A percentile compares a stretch with the other conserved stretches of the same genome.
Conservation (phyloP, 2,113 vertebrate species). For the Prochilodus magdalenae region DNA sequence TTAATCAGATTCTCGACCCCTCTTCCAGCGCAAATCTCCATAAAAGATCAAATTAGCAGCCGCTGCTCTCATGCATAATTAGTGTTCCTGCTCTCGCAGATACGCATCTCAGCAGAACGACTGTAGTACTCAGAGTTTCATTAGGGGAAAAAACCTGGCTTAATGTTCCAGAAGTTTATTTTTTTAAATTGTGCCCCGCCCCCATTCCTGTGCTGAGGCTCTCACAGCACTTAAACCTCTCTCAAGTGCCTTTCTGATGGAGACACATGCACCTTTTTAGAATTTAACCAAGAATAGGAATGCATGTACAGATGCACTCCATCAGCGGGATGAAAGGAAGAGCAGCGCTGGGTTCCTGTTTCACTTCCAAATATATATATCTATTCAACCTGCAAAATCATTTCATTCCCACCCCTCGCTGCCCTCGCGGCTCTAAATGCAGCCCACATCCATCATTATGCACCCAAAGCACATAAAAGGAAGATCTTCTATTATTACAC, state of each 20-base stretch:
- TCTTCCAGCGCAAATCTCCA: slow-evolving; percentile 1
- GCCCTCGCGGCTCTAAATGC: background rate
- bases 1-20: slow-evolving; percentile 1
- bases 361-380: background rate
- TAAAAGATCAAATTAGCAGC: slow-evolving; percentile 11
- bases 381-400: background rate
- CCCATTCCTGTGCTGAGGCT: background rate
- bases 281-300: slow-evolving; percentile 4
- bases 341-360: background rate
- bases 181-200: background rate
- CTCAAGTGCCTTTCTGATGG: background rate
- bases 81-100: background rate
- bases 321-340: background rate
- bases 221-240: background rate
- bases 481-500: too few relatives aligned
- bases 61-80: background rate
- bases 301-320: background rate
- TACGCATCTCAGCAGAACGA: background rate
- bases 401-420: background rate
- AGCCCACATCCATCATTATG: background rate
- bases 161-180: background rate
- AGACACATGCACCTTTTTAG: background rate
- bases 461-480: too few relatives aligned
- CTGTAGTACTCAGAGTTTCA: background rate
- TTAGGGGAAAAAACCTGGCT: background rate